phyloP scores from a whole-genome alignment of 2,888 invertebrate genomes.

The Allolobophora icterica region DNA sequence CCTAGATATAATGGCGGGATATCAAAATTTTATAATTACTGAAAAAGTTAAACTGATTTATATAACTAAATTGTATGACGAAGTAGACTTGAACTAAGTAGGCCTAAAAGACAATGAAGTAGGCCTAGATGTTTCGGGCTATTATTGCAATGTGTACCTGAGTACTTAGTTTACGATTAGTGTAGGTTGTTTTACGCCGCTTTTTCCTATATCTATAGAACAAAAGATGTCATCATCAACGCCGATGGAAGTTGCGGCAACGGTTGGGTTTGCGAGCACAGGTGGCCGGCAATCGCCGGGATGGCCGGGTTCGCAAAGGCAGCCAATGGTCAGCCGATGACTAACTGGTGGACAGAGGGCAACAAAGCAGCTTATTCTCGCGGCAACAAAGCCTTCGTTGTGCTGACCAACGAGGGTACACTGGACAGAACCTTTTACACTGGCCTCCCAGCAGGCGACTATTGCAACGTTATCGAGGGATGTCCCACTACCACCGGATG shows the following conservation, averaged over 20 bases:
- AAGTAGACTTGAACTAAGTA: no score
- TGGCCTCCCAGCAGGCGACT: constrained; percentile 60
- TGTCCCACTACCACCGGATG: constrained; percentile 46
- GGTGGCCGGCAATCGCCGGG: constrained; percentile 59
- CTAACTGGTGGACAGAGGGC: constrained; percentile 56
- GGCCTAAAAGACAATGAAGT: no score
- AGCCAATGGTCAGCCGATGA: constrained; percentile 53
- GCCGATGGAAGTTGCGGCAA: constrained; percentile 51
- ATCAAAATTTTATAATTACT: no score
- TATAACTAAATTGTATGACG: no score
- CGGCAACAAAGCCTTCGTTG: constrained; percentile 61
- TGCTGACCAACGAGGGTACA: constrained; percentile 56
- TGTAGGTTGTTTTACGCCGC: neutral
- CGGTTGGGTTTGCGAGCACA: constrained; percentile 63
- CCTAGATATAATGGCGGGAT: no score
- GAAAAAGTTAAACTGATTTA: no score
- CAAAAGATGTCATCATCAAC: constrained; percentile 50
- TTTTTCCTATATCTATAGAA: constrained; percentile 1
- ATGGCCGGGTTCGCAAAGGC: constrained; percentile 61
- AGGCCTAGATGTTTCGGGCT: neutral
- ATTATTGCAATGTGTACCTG: neutral
- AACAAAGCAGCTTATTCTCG: constrained; percentile 58
- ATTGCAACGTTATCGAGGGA: constrained; percentile 59
- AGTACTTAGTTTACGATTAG: neutral
- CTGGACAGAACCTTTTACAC: constrained; percentile 56